phyloP scores from a whole-genome alignment of 2,113 vertebrate species.

The Chamaetylas fuelleborni region DNA sequence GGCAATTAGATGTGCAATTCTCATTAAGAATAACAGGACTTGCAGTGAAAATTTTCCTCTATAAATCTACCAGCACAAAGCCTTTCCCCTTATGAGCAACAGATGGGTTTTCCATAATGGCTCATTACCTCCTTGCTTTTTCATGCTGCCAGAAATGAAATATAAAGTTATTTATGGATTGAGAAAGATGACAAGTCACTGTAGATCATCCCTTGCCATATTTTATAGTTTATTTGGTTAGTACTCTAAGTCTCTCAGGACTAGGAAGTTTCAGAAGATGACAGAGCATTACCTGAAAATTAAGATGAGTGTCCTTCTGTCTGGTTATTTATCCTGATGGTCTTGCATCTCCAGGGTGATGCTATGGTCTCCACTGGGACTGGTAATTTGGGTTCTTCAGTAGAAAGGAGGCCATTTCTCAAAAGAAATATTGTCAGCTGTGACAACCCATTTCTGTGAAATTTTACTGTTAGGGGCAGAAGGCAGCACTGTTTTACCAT shows the following conservation, averaged over 20 bases:
- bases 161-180: slow-evolving; percentile 78
- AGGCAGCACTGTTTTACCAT: background rate
- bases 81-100: slow-evolving; percentile 75
- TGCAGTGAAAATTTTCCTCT: slow-evolving; percentile 60
- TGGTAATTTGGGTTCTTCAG: slow-evolving; percentile 56
- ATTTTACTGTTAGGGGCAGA: slow-evolving; percentile 19
- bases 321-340: slow-evolving; percentile 49
- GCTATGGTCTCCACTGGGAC: slow-evolving; percentile 32
- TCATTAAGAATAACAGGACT: slow-evolving; percentile 68
- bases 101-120: slow-evolving; percentile 80
- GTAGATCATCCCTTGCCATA: slow-evolving; percentile 65
- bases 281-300: slow-evolving; percentile 50
- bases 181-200: slow-evolving; percentile 74
- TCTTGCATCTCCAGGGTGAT: slow-evolving; percentile 41
- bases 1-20: slow-evolving; percentile 70
- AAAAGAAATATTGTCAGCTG: slow-evolving; percentile 39
- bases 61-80: slow-evolving; percentile 59
- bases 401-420: slow-evolving; percentile 60
- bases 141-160: slow-evolving; percentile 75
- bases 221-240: slow-evolving; percentile 73
- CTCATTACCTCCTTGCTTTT: slow-evolving; percentile 76
- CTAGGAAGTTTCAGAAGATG: slow-evolving; percentile 65
- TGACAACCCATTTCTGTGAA: slow-evolving; percentile 55
- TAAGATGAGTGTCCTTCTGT: slow-evolving; percentile 66
- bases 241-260: slow-evolving; percentile 54